Conservation (phyloP, 2,113 vertebrate species). For the Verasper variegatus region DNA sequence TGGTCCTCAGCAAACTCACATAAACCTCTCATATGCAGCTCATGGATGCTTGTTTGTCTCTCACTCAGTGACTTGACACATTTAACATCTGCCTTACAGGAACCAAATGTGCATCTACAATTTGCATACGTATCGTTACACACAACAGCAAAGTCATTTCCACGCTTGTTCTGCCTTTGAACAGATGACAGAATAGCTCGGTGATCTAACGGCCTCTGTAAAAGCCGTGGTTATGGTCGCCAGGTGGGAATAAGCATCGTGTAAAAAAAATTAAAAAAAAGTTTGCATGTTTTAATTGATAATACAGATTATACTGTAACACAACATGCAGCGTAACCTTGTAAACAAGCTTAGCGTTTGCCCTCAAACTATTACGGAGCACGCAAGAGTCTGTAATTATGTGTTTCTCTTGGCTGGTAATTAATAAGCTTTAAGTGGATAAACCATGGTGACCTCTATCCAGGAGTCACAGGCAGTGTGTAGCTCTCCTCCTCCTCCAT, state of each 20-base stretch:
- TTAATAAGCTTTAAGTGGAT: background rate
- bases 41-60: slow-evolving; percentile 23
- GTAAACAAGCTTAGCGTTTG: background rate
- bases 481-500: background rate
- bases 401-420: background rate
- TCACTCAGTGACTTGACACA: background rate
- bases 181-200: background rate
- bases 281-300: background rate
- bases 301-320: background rate
- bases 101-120: background rate
- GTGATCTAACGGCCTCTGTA: background rate
- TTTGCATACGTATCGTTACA: background rate
- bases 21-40: slow-evolving; percentile 10
- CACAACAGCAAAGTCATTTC: background rate
- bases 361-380: background rate
- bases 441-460: background rate
- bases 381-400: background rate
- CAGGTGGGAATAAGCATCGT: background rate
- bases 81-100: too few species aligned
- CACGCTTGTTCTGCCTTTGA: background rate
- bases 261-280: background rate
- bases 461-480: background rate
- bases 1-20: slow-evolving; percentile 3
- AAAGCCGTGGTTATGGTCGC: background rate
- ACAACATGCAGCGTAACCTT: background rate